Base-by-base conservation (phyloP, 2,113 vertebrate species). In the Pedionomus torquatus region DNA sequence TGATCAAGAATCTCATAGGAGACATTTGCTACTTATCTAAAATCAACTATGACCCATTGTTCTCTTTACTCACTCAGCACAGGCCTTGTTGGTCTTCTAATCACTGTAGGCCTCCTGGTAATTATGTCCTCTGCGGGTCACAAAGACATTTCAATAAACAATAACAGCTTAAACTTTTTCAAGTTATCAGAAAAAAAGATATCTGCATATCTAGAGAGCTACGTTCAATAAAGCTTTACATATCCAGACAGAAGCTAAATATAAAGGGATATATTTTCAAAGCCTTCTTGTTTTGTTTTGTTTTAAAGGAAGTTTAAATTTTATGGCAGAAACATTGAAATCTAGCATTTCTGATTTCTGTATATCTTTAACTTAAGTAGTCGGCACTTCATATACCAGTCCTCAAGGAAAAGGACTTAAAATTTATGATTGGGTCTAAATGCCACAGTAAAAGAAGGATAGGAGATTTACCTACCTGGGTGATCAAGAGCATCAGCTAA, bases 401-500 rank as follows among this genome's bases (percentile, higher is more conserved):
- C 30, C 20, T 49, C 15, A 58, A 46, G 41, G 41, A 74, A 90
- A 68, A 89, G 25, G 26, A 26, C 14, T 39, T 52, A 23, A 35
- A 21, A 78, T 65, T 63, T 79, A 65, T 64, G 33, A 43, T 9
- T 58, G 10, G 2, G 5, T 55, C 13, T 71, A 74, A 94, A 82
- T 72, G 3, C 7, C 17, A 19, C 10, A 2, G 28, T 51, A 89
- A 85, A 90, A 79, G 25, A 83, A 57, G 9, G 30, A 49, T 16
- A 92, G 31, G 30, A 54, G 49, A 5, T 25, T 19, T 70, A 90
- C 97, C 55, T 75, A 97, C 97, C 95, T 4, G 92, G 90, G n/a
- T 97, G 95, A 39, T 97, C 97, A 13, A 98, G 97, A 11, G 98
- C 98, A 21, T 98, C 98, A 1, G 97, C 94, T 85, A 98, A 91